Evolutionary conservation across 2,113 vertebrate genomes (phyloP).

Genomic region (Crotalus horridus): DNA sequence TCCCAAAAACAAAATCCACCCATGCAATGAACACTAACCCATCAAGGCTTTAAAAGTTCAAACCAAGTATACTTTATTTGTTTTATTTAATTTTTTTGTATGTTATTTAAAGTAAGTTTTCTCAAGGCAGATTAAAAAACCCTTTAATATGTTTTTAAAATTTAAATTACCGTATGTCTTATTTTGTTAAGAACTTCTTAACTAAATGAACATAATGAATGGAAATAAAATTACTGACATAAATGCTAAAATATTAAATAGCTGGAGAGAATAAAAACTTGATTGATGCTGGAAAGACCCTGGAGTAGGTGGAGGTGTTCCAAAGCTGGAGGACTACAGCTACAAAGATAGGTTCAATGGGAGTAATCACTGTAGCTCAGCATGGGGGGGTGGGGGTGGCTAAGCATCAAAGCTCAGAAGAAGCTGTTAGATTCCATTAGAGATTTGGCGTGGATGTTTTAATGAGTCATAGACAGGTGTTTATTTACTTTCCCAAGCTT

Average conservation of each 20-base stretch:
- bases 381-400: neutral
- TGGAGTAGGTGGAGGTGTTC: neutral
- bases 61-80: neutral
- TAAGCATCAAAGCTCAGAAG: neutral
- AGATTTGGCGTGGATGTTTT: neutral
- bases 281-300: neutral
- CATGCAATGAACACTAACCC: neutral
- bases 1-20: neutral
- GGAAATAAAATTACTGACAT: neutral
- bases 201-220: neutral
- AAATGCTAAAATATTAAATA: neutral
- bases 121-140: neutral
- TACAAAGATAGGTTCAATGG: neutral
- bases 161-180: neutral
- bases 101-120: neutral
- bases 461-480: neutral
- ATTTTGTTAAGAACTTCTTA: neutral
- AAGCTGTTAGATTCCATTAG: neutral
- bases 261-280: neutral
- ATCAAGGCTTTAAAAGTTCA: neutral
- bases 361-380: neutral
- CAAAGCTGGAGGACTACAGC: neutral
- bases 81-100: neutral
- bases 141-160: neutral
- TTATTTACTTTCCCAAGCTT: neutral